Evolutionary conservation across 2,888 invertebrate genomes (phyloP).

Genomic region (Nymphalis c-album): DNA sequence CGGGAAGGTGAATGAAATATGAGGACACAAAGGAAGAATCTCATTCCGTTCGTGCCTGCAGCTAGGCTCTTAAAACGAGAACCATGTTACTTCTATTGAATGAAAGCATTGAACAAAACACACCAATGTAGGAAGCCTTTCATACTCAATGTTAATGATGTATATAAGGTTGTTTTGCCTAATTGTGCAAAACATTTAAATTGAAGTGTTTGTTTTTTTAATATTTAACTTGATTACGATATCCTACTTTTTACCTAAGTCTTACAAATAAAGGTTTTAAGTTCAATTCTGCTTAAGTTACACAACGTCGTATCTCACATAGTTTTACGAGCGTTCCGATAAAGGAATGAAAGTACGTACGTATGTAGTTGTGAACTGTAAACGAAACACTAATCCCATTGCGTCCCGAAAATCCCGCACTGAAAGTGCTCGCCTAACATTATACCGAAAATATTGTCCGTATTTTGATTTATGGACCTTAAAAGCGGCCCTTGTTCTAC

Average conservation of each 20-base stretch:
- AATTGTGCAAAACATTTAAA: neutral
- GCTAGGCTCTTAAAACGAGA: conserved; percentile 50
- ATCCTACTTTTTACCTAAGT: neutral
- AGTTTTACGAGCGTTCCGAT: conserved; percentile 59
- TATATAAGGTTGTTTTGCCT: neutral
- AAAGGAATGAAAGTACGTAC: conserved; percentile 66
- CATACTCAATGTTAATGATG: neutral
- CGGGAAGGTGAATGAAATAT: conserved; percentile 68
- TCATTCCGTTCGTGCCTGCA: conserved; percentile 62
- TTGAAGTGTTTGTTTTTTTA: neutral
- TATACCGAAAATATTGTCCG: conserved; percentile 70
- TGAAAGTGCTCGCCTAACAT: conserved; percentile 65
- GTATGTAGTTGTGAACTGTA: conserved; percentile 71
- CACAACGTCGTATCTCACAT: conserved; percentile 43
- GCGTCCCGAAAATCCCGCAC: conserved; percentile 65
- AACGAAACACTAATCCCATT: conserved; percentile 75
- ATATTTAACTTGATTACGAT: too few species aligned
- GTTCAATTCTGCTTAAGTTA: neutral
- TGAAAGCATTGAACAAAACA: conserved; percentile 23
- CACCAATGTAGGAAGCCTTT: conserved; percentile 4
- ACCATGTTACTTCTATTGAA: conserved; percentile 36
- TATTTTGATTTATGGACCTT: conserved; percentile 78
- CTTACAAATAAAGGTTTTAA: neutral
- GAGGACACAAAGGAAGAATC: conserved; percentile 70
- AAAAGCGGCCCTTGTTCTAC: conserved; percentile 72